Conservation (phyloP, 2,797 vertebrate species). For the Columba guinea region DNA sequence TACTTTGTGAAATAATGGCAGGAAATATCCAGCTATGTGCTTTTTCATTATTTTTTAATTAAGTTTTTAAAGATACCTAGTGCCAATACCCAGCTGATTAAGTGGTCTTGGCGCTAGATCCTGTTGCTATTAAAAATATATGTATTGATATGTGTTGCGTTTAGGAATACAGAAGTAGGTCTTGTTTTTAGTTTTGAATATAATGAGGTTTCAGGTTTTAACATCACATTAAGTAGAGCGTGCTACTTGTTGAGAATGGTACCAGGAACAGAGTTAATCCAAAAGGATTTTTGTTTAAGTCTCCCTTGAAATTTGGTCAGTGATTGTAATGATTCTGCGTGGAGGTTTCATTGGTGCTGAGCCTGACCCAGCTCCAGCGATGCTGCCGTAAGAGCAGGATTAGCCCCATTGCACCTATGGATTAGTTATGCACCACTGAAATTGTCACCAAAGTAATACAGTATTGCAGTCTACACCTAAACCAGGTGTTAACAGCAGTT, state of each 20-base stretch:
- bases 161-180: not conserved
- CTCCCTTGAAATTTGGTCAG: not conserved
- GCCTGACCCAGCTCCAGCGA: not conserved
- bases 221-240: not conserved
- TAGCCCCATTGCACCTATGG: not conserved
- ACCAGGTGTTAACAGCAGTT: not conserved
- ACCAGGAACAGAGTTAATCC: not conserved
- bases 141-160: not conserved
- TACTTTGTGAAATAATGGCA: slow-evolving; percentile 9
- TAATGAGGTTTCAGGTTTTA: not conserved
- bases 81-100: not conserved
- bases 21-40: not conserved
- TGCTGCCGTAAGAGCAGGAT: not conserved
- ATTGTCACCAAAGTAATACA: not conserved
- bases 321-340: not conserved
- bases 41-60: slow-evolving; percentile 23
- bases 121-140: slow-evolving; percentile 10
- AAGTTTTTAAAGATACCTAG: not conserved
- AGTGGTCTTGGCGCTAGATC: not conserved
- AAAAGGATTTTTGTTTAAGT: not conserved
- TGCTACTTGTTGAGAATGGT: not conserved
- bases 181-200: not conserved
- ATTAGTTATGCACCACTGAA: not conserved
- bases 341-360: not conserved
- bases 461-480: not conserved